These are phyloP conservation scores for Procavia capensis DNA, from an alignment of 2,113 vertebrate genomes.

Conservation along the genomic window DNA sequence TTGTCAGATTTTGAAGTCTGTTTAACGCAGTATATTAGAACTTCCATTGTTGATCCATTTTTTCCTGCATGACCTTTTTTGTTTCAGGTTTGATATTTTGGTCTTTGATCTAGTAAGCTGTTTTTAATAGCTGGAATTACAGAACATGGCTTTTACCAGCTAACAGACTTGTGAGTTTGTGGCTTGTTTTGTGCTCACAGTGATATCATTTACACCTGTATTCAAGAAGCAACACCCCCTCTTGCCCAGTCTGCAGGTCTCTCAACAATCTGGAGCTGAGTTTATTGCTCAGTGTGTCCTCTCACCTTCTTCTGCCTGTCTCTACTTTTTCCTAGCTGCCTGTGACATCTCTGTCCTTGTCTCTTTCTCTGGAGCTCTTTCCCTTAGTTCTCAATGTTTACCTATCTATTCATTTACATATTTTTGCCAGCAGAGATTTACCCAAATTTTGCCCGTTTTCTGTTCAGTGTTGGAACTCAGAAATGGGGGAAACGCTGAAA, in stretches of 20 bases:
- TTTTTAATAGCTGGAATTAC: slow-evolving; percentile 88
- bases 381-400: background rate
- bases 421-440: background rate
- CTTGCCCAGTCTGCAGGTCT: background rate
- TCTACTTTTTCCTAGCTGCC: background rate
- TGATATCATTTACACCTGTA: slow-evolving; percentile 68
- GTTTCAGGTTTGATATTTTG: too few relatives aligned
- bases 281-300: background rate
- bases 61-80: too few relatives aligned
- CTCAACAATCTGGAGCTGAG: slow-evolving; percentile 63
- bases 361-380: background rate
- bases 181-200: slow-evolving; percentile 77
- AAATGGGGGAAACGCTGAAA: background rate
- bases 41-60: too few relatives aligned
- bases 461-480: background rate
- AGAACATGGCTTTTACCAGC: slow-evolving; percentile 78
- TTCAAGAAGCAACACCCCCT: slow-evolving; percentile 49
- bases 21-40: too few relatives aligned
- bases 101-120: too few relatives aligned
- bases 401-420: background rate
- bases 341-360: background rate
- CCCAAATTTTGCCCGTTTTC: background rate
- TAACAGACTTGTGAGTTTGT: slow-evolving; percentile 66
- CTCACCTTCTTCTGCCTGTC: background rate
- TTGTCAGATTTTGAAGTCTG: too few relatives aligned